Conservation (phyloP, 2,888 invertebrate genomes). For the Nemotelus nigrinus region DNA sequence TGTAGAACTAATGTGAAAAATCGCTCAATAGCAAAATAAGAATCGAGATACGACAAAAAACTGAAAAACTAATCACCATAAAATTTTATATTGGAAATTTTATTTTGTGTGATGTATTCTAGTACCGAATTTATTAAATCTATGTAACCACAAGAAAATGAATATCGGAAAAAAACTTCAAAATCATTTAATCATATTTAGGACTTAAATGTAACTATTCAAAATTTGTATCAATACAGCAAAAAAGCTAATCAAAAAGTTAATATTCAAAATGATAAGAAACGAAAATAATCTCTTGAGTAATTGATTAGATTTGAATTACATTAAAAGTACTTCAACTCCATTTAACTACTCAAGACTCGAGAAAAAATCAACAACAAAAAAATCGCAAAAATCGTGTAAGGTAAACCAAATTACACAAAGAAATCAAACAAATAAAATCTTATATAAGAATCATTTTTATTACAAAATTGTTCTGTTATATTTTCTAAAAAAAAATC, state of each 20-base stretch:
- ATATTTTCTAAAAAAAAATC: not conserved
- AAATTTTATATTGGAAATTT: constrained; percentile 34
- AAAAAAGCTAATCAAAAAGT: not conserved
- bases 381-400: constrained; percentile 19
- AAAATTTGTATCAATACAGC: not conserved
- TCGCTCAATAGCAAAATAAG: not conserved
- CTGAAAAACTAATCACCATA: constrained; percentile 26
- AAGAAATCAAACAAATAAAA: constrained; percentile 20
- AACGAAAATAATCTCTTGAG: not conserved
- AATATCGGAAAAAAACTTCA: constrained; percentile 20
- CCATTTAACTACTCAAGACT: constrained; percentile 9
- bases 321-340: not conserved
- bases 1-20: no score
- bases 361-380: constrained; percentile 1
- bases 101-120: constrained; percentile 42
- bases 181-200: constrained; percentile 20
- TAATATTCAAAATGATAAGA: not conserved
- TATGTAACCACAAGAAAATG: not conserved
- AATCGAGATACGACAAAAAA: no score
- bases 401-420: constrained; percentile 18
- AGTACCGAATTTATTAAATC: constrained; percentile 32
- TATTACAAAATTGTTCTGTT: not conserved
- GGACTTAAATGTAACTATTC: not conserved
- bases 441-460: constrained; percentile 17
- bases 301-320: not conserved